phyloP scores from a whole-genome alignment of 2,888 invertebrate species.

The Temnothorax unifasciatus region DNA sequence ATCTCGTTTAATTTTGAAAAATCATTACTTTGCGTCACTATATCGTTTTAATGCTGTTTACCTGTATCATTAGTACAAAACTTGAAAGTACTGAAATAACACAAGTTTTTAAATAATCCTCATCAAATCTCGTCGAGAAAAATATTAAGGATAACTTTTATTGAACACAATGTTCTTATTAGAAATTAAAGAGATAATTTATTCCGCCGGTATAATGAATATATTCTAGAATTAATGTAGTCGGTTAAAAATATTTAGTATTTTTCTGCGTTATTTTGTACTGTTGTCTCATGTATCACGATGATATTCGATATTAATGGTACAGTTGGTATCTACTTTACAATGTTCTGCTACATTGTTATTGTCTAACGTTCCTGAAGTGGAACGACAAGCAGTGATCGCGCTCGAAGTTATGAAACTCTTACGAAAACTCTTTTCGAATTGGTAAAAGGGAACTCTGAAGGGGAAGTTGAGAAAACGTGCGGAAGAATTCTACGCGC shows the following conservation, averaged over 20 bases:
- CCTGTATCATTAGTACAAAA: neutral
- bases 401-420: slow-evolving; percentile 47
- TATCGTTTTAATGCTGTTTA: slow-evolving; percentile 55
- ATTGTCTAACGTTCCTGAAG: slow-evolving; percentile 20
- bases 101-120: slow-evolving; percentile 1
- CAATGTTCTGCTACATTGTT: slow-evolving; percentile 34
- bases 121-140: neutral
- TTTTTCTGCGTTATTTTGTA: neutral
- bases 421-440: slow-evolving; percentile 22
- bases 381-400: slow-evolving; percentile 37
- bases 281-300: neutral
- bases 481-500: slow-evolving; percentile 54
- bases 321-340: slow-evolving; percentile 10
- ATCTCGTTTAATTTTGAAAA: slow-evolving; percentile 6
- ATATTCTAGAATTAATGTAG: neutral
- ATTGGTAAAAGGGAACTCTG: slow-evolving; percentile 17
- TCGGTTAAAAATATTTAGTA: neutral
- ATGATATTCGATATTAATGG: neutral
- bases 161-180: neutral
- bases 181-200: slow-evolving; percentile 12
- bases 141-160: neutral
- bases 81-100: neutral
- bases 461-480: slow-evolving; percentile 23
- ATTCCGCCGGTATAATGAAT: neutral
- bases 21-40: slow-evolving; percentile 29